These are phyloP conservation scores for Leucophora obtusa DNA, from an alignment of 2,888 invertebrate species.

Conservation along the genomic window DNA sequence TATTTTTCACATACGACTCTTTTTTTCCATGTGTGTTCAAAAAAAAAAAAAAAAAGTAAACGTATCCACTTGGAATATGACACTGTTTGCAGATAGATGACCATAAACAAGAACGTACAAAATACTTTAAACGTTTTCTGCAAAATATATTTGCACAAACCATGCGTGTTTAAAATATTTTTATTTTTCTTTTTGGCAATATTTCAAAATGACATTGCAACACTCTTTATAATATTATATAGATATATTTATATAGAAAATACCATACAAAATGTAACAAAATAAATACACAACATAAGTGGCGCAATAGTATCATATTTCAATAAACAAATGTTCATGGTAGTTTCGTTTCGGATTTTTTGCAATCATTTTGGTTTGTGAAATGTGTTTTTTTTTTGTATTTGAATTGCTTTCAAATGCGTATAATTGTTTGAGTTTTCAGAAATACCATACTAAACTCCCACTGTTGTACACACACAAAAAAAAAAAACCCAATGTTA, in stretches of 20 bases:
- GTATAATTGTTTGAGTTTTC: not conserved
- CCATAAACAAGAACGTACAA: not conserved
- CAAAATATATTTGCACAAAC: not conserved
- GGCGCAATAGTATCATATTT: not conserved
- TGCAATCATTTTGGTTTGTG: not conserved
- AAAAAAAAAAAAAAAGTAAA: too few relatives aligned
- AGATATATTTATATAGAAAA: not conserved
- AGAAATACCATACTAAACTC: not conserved
- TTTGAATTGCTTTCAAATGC: not conserved
- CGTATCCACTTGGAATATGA: not conserved
- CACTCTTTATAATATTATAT: not conserved
- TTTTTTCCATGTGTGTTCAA: too few relatives aligned
- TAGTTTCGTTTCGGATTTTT: not conserved
- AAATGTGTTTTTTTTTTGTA: not conserved
- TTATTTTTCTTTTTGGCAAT: conserved; percentile 1
- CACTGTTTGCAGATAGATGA: not conserved
- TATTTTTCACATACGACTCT: not conserved
- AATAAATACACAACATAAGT: not conserved
- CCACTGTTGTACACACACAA: not conserved
- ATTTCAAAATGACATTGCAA: conserved; percentile 21
- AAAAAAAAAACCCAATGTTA: conserved; percentile 16
- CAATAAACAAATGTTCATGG: not conserved
- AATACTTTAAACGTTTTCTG: not conserved
- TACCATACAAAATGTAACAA: not conserved
- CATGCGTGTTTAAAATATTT: not conserved